Base-by-base conservation (phyloP, 2,113 vertebrate species). In the Nycticorax nycticorax region DNA sequence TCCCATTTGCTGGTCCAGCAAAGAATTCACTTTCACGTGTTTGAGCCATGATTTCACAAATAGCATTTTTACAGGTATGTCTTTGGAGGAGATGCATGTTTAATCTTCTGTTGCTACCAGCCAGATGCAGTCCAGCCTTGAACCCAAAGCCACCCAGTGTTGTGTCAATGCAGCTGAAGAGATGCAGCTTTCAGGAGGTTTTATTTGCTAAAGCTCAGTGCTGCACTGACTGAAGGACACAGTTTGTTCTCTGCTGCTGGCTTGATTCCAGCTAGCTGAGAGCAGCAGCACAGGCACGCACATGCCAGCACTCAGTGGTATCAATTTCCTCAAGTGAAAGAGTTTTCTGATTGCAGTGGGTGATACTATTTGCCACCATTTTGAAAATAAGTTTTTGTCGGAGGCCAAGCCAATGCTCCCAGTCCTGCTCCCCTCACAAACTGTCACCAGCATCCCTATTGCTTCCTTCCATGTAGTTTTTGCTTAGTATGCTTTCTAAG, bases 131-230 rank as follows among this genome's bases (percentile, higher is more conserved):
- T 41, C 24, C 30, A 84, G 30, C 33, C 37, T 16, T 48, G 24
- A 72, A 59, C 35, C 11, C 19, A 14, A 55, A 45, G 28, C 30
- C 23, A 0, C 0, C 41, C 41, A 1, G 32, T 18, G 11, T 3
- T 45, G 8, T 23, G n/a, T 14, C 37, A 15, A 26, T 77, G 28
- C 27, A 55, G 11, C 37, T 63, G 8, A n/a, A 27, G 68, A 28
- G 78, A 39, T 37, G 4, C n/a, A 43, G 6, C 21, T 56, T 68
- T 23, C 32, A 14, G 32, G 14, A 79, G 23, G 8, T 33, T 91
- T 55, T 63, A 6, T 74, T 88, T 85, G 50, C 47, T 8, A 10
- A 18, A 55, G 14, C 28, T 41, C 18, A 5, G 45, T 17, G 39
- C 80, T 76, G 35, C 18, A 1, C 3, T 14, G n/a, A 3, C 41